These are phyloP conservation scores for Microplitis mediator DNA, from an alignment of 1,140 invertebrate genomes.

Conservation along the genomic window DNA sequence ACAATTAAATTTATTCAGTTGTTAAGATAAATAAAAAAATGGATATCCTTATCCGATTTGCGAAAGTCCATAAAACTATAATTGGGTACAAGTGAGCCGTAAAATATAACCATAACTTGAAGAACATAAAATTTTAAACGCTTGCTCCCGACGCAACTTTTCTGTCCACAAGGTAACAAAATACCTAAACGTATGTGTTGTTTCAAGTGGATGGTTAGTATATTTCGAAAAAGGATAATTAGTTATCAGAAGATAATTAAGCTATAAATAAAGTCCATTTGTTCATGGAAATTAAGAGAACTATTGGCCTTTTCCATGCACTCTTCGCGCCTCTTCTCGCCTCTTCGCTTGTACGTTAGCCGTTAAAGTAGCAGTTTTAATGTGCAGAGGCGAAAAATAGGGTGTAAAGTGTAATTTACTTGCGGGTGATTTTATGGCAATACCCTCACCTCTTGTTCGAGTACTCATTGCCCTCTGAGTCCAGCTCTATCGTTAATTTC, in stretches of 20 bases:
- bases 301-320: not conserved
- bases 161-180: not conserved
- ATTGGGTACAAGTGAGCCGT: too few relatives aligned
- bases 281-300: not conserved
- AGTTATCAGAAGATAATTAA: slow-evolving; percentile 33
- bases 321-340: not conserved
- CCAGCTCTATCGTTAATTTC: slow-evolving; percentile 1
- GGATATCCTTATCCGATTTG: too few relatives aligned
- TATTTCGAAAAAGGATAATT: slow-evolving; percentile 26
- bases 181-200: slow-evolving; percentile 14
- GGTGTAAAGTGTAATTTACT: slow-evolving; percentile 34
- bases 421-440: slow-evolving; percentile 22
- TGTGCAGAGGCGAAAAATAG: slow-evolving; percentile 20
- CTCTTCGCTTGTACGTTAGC: not conserved
- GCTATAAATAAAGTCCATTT: slow-evolving; percentile 33
- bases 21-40: too few relatives aligned
- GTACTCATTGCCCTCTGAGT: not conserved
- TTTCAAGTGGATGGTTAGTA: slow-evolving; percentile 11
- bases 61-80: too few relatives aligned
- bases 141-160: too few relatives aligned
- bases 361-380: slow-evolving; percentile 25
- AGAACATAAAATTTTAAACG: too few relatives aligned
- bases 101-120: too few relatives aligned
- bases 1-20: too few relatives aligned
- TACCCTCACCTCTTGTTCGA: not conserved